phyloP scores from a whole-genome alignment of 2,888 invertebrate genomes.

The Eupelmus urozonus region DNA sequence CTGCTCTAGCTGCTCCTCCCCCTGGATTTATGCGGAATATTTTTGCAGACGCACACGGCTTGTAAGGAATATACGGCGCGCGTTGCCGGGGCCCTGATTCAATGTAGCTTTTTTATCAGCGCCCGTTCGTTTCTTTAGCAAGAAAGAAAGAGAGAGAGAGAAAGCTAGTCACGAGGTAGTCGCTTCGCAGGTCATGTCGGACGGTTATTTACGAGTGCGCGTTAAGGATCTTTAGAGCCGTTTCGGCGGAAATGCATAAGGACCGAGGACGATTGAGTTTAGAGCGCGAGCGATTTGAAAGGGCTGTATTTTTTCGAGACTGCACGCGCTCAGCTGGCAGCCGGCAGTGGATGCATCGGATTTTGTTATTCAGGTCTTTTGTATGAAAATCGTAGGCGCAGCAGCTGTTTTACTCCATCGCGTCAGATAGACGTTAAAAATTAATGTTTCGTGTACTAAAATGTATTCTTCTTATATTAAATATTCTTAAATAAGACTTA shows the following conservation, averaged over 20 bases:
- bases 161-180: too few species aligned
- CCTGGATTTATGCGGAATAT: constrained; percentile 62
- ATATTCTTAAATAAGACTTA: too few species aligned
- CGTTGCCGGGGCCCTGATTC: constrained; percentile 25
- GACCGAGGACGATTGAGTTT: constrained; percentile 25
- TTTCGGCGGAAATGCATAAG: constrained; percentile 20
- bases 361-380: too few species aligned
- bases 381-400: too few species aligned
- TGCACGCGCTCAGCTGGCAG: neutral
- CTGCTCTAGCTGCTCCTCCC: constrained; percentile 4
- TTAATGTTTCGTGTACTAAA: too few species aligned
- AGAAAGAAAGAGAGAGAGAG: too few species aligned
- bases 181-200: too few species aligned
- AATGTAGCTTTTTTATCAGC: constrained; percentile 25
- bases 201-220: constrained; percentile 52
- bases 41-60: constrained; percentile 44
- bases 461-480: too few species aligned
- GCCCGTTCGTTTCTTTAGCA: neutral
- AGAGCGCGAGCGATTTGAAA: constrained; percentile 3
- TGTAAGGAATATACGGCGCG: neutral
- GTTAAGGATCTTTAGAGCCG: constrained; percentile 47
- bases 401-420: too few species aligned
- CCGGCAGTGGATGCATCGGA: too few species aligned
- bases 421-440: too few species aligned
- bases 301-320: constrained; percentile 1